Conservation (phyloP, 2,888 invertebrate species). For the Isoperla grammatica region DNA sequence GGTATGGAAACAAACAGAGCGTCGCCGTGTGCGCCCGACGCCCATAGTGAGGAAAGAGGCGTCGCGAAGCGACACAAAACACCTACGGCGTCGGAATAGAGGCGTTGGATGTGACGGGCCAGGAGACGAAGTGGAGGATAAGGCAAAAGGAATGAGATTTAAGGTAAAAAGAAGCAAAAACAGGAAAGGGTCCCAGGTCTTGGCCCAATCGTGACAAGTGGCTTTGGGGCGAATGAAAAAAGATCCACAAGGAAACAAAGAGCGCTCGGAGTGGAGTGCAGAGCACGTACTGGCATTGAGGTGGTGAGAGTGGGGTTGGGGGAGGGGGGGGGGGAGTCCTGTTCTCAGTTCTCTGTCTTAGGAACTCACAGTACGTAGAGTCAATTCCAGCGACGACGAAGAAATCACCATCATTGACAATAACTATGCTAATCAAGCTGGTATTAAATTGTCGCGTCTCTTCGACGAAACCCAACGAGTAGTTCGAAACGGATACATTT, state of each 20-base stretch:
- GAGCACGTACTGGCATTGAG: slow-evolving; percentile 10
- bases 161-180: slow-evolving; percentile 13
- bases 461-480: too few species aligned
- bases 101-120: slow-evolving; percentile 10
- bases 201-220: slow-evolving; percentile 22
- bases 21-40: too few species aligned
- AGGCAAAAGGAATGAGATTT: slow-evolving; percentile 7
- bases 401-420: too few species aligned
- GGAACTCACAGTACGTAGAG: slow-evolving; percentile 6
- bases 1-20: slow-evolving; percentile 23
- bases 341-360: too few species aligned
- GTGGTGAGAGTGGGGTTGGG: slow-evolving; percentile 4
- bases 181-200: slow-evolving; percentile 13
- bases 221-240: slow-evolving; percentile 21
- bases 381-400: too few species aligned
- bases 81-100: slow-evolving; percentile 7
- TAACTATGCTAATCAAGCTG: too few species aligned
- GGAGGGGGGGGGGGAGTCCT: too few species aligned
- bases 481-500: too few species aligned
- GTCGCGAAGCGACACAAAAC: background rate
- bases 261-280: slow-evolving; percentile 10
- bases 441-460: too few species aligned
- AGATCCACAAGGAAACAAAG: slow-evolving; percentile 15
- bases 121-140: background rate
- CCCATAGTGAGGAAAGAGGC: too few species aligned